Evolutionary conservation across 2,113 vertebrate genomes (phyloP).

Genomic region (Riparia riparia): DNA sequence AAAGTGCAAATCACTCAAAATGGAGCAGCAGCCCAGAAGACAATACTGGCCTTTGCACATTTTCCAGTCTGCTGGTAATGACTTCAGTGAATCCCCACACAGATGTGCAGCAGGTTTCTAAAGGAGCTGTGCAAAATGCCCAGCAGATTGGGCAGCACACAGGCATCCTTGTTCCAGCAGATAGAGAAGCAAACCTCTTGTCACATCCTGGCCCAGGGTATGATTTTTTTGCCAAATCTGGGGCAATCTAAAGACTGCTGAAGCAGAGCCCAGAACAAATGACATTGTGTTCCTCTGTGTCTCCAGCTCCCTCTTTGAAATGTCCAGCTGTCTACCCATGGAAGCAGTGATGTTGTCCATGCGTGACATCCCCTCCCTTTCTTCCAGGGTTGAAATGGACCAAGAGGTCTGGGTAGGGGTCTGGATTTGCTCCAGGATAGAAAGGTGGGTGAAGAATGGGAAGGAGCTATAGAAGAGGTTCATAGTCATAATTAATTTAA

Average conservation of each 20-base stretch:
- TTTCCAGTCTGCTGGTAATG: neutral
- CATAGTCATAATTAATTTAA: neutral
- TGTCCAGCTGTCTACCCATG: fast-evolving
- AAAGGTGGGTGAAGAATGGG: neutral
- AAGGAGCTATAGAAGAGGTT: neutral
- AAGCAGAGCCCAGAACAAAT: neutral
- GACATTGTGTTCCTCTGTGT: fast-evolving
- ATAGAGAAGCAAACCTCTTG: neutral
- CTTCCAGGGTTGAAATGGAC: neutral
- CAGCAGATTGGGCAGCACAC: neutral
- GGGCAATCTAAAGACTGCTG: neutral
- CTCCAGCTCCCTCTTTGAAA: neutral
- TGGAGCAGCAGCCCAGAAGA: neutral
- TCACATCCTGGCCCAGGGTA: neutral
- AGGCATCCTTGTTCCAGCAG: neutral
- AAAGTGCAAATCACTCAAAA: neutral
- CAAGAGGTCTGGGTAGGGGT: neutral
- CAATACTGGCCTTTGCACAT: neutral
- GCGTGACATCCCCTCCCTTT: neutral
- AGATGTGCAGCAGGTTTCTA: neutral
- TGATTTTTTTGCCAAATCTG: neutral
- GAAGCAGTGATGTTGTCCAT: neutral
- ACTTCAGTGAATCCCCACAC: neutral
- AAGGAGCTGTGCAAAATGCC: neutral
- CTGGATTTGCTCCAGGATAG: neutral